Conservation (phyloP, 2,113 vertebrate species). For the Jaculus jaculus region DNA sequence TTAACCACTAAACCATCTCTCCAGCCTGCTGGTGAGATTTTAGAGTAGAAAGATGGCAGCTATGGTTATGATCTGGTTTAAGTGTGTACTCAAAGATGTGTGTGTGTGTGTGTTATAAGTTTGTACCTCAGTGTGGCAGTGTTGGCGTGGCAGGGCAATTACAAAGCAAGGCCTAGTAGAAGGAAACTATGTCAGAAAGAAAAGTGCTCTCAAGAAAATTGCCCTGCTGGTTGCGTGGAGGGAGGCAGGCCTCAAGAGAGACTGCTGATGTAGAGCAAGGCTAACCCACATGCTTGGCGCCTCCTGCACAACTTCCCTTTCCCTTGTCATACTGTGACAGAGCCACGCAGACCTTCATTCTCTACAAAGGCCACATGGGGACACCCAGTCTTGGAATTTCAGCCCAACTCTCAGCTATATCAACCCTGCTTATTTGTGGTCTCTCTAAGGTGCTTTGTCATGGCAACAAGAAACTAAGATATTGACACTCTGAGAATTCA, state of each 20-base stretch:
- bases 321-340: not conserved
- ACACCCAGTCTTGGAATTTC: not conserved
- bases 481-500: not conserved
- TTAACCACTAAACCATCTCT: no score
- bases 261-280: not conserved
- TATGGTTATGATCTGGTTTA: no score
- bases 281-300: not conserved
- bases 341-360: not conserved
- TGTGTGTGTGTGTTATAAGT: no score
- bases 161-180: no score
- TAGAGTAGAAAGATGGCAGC: no score
- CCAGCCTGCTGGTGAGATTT: no score
- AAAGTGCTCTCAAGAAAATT: not conserved
- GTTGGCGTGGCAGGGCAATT: no score
- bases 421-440: not conserved
- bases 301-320: not conserved
- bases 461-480: not conserved
- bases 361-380: not conserved
- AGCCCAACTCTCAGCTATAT: not conserved
- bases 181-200: no score
- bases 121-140: rapidly evolving
- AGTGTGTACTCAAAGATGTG: not conserved
- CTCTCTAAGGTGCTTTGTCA: not conserved
- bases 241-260: no score
- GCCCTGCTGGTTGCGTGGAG: no score